phyloP scores from a whole-genome alignment of 2,113 vertebrate species.

The Carlito syrichta region DNA sequence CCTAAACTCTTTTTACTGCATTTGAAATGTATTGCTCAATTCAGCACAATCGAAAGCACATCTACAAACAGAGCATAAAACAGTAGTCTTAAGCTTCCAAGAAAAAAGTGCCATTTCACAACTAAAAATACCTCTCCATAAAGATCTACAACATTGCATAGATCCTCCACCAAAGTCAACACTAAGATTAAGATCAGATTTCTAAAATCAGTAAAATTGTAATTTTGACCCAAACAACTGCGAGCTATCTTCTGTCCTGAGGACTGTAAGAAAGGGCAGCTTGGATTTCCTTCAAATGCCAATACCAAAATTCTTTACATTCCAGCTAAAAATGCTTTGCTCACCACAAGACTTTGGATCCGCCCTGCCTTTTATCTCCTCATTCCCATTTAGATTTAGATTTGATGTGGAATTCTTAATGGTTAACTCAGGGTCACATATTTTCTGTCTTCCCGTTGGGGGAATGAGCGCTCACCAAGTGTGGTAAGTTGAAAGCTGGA shows the following conservation, averaged over 20 bases:
- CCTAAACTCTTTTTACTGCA: background rate
- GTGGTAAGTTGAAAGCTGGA: background rate
- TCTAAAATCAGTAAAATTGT: constrained; percentile 30
- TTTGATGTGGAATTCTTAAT: constrained; percentile 30
- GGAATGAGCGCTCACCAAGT: background rate
- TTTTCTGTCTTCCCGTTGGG: constrained; percentile 9
- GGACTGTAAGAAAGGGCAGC: background rate
- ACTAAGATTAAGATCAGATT: constrained; percentile 26
- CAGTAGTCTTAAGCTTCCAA: background rate
- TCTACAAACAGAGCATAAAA: background rate
- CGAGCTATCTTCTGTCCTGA: background rate
- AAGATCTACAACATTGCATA: background rate
- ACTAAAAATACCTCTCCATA: background rate
- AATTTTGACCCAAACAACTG: constrained; percentile 40
- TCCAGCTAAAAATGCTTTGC: constrained; percentile 63
- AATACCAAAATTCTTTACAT: constrained; percentile 75
- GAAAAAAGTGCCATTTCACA: background rate
- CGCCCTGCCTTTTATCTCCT: constrained; percentile 38
- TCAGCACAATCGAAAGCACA: background rate
- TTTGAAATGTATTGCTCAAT: constrained; percentile 1
- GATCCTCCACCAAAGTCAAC: background rate
- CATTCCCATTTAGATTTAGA: constrained; percentile 41
- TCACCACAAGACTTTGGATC: constrained; percentile 51
- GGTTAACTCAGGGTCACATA: constrained; percentile 47
- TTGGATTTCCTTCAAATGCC: constrained; percentile 72